phyloP scores from a whole-genome alignment of 2,888 invertebrate genomes.

The Ypsolopha sequella region DNA sequence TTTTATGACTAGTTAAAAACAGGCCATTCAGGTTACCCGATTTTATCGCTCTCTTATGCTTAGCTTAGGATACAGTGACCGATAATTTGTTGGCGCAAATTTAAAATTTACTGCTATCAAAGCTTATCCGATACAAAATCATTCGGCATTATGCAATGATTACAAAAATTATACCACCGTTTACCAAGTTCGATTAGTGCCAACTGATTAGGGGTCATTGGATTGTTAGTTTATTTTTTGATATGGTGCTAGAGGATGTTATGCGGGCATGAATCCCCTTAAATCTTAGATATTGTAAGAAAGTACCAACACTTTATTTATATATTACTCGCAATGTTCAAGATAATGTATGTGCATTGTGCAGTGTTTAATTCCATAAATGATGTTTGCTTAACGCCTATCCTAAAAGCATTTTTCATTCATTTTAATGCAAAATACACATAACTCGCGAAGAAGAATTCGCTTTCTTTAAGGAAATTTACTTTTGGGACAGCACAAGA shows the following conservation, averaged over 20 bases:
- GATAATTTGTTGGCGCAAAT: not conserved
- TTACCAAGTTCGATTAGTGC: too few species aligned
- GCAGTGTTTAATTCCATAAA: not conserved
- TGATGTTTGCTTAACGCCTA: not conserved
- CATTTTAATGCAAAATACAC: too few species aligned
- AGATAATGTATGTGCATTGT: not conserved
- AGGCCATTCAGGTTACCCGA: too few species aligned
- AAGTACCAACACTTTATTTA: not conserved
- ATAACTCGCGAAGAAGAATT: too few species aligned
- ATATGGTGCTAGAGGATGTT: conserved; percentile 24
- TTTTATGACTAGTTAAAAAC: too few species aligned
- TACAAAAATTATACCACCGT: too few species aligned
- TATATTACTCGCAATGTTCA: not conserved
- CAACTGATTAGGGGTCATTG: not conserved
- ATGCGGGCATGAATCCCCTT: conserved; percentile 15
- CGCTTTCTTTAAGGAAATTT: too few species aligned
- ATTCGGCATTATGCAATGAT: too few species aligned
- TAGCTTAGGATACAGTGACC: not conserved
- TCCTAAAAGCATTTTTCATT: not conserved
- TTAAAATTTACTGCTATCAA: too few species aligned
- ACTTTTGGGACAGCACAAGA: too few species aligned
- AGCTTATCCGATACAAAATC: too few species aligned
- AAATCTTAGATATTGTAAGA: not conserved
- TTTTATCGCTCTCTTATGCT: too few species aligned
- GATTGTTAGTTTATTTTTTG: conserved; percentile 6